These are phyloP conservation scores for Solea solea DNA, from an alignment of 2,113 vertebrate species.

Conservation along the genomic window DNA sequence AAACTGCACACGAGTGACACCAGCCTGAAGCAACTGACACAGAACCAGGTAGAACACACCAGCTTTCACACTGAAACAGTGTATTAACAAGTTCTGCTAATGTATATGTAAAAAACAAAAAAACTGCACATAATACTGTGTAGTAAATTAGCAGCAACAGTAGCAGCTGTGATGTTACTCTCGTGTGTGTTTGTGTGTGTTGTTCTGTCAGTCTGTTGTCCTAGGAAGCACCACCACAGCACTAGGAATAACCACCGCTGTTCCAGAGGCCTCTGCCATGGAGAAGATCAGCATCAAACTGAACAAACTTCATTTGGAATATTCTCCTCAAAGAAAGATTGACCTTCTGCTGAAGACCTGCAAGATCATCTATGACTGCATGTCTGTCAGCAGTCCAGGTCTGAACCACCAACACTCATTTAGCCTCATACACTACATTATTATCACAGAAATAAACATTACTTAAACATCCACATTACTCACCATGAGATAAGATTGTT, in stretches of 20 bases:
- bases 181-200: slow-evolving; percentile 2
- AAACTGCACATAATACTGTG: neutral
- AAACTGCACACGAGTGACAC: slow-evolving; percentile 85
- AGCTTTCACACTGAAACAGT: neutral
- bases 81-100: neutral
- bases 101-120: neutral
- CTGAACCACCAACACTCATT: slow-evolving; percentile 17
- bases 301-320: slow-evolving; percentile 87
- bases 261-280: slow-evolving; percentile 89
- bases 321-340: slow-evolving; percentile 97
- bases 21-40: slow-evolving; percentile 86
- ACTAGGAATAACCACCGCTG: slow-evolving; percentile 90
- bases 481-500: neutral
- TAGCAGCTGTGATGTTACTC: neutral
- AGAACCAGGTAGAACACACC: slow-evolving; percentile 85
- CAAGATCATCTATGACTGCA: slow-evolving; percentile 97
- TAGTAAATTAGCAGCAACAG: neutral
- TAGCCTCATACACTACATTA: neutral
- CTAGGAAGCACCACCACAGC: slow-evolving; percentile 93
- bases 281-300: slow-evolving; percentile 95
- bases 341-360: slow-evolving; percentile 92
- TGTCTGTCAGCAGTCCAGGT: slow-evolving; percentile 93
- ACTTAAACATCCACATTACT: too few species aligned
- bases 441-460: too few species aligned
- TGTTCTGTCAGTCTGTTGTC: slow-evolving; percentile 71